Conservation (phyloP, 1,140 invertebrate genomes). For the Drepana arcuata region DNA sequence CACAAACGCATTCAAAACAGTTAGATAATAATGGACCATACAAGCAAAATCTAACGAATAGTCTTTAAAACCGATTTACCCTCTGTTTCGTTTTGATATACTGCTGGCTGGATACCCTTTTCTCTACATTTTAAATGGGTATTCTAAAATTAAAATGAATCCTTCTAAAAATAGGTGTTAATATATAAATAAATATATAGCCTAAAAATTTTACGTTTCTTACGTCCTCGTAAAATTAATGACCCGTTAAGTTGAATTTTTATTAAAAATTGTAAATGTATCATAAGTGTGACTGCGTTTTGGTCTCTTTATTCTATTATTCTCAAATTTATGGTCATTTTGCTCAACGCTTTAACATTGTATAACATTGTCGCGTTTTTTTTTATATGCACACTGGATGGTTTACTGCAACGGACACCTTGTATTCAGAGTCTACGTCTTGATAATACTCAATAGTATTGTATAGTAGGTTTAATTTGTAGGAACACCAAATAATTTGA, state of each 20-base stretch:
- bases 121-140: conserved; percentile 23
- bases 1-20: too few species aligned
- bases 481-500: conserved; percentile 53
- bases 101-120: too few species aligned
- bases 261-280: conserved; percentile 48
- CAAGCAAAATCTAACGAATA: too few species aligned
- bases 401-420: conserved; percentile 12
- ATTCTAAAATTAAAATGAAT: conserved; percentile 27
- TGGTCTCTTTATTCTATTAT: too few species aligned
- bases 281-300: conserved; percentile 30
- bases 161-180: conserved; percentile 36
- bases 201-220: conserved; percentile 39
- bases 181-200: conserved; percentile 38
- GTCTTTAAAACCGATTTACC: too few species aligned
- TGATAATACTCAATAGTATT: conserved; percentile 52
- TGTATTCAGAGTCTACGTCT: conserved; percentile 22
- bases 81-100: too few species aligned
- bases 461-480: conserved; percentile 57
- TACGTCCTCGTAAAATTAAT: conserved; percentile 30
- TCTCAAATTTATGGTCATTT: too few species aligned
- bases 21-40: too few species aligned
- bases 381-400: conserved; percentile 14
- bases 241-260: conserved; percentile 31
- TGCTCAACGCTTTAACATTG: conserved; percentile 46
- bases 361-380: conserved; percentile 13